These are phyloP conservation scores for Notospermus geniculatus DNA, from an alignment of 1,140 invertebrate genomes.

Conservation along the genomic window DNA sequence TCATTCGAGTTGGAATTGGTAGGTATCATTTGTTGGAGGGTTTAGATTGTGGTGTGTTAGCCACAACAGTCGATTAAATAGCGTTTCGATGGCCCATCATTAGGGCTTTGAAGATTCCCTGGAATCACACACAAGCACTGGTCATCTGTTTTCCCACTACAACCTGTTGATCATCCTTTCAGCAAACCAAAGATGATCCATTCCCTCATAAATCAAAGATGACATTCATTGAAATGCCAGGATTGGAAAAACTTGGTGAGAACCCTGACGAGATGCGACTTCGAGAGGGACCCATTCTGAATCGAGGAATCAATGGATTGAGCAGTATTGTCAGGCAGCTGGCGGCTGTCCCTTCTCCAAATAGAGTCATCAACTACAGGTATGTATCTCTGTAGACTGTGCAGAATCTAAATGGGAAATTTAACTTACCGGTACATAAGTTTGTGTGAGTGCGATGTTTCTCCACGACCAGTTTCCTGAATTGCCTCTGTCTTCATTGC, in stretches of 20 bases:
- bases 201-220: constrained; percentile 44
- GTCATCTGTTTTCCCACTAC: constrained; percentile 15
- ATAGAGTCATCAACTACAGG: constrained; percentile 49
- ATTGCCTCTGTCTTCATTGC: too few relatives aligned
- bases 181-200: constrained; percentile 38
- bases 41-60: background rate
- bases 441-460: too few relatives aligned
- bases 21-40: constrained; percentile 5
- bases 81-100: too few relatives aligned
- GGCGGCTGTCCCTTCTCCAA: constrained; percentile 36
- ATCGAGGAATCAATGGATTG: constrained; percentile 35
- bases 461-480: too few relatives aligned
- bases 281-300: constrained; percentile 36
- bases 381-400: constrained; percentile 27
- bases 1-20: constrained; percentile 37
- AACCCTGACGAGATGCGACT: constrained; percentile 29
- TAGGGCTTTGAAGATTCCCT: too few relatives aligned
- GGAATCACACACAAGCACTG: too few relatives aligned
- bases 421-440: too few relatives aligned
- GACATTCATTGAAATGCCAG: constrained; percentile 46
- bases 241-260: constrained; percentile 40
- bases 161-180: too few relatives aligned
- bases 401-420: too few relatives aligned
- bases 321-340: constrained; percentile 37
- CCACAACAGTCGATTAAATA: too few relatives aligned